Base-by-base conservation (phyloP, 1,140 invertebrate species). In the Drosophila kurseongensis region DNA sequence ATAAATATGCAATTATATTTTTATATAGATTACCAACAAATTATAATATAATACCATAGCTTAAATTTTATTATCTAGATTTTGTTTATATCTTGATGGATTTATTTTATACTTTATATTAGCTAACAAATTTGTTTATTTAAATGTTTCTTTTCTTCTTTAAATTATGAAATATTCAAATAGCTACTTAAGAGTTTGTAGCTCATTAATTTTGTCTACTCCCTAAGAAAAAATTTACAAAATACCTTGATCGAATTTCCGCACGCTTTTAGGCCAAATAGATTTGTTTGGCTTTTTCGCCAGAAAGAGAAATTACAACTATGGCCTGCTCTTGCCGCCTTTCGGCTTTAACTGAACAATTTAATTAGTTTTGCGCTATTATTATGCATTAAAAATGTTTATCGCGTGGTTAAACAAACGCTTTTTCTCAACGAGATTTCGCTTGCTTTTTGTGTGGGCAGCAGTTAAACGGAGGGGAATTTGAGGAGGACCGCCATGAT, bases 381-480 rank as follows among this genome's bases (percentile, higher is more conserved):
- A 77, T 76, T 76, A 77, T 77, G 75, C 75, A 77, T 77, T 77
- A 77, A 77, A 77, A 76, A 77, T 77, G 75, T 76, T 76, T 69
- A 77, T 77, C 75, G 75, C 75, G 75, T 77, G 75, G 75, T 77
- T 77, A 69, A 57, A 51, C 75, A 77, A 77, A 77, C 73, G 56
- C 65, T 68, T 61, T 77, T 76, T 38, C 62, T 52, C 63, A 69
- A 77, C 63, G 18, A 77, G 75, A 77, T 62, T 61, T 75, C 51
- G 16, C 72, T 41, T 40, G 35, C 2, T 4, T 35, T 57, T 16
- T 48, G 72, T 65, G 73, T 66, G 74, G 72, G 74, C 54, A 38
- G 60, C 38, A 38, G 14, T 10, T 13, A 10, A 59, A 18, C 7
- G 18, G 41, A 36, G 38, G 36, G 35, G 60, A 55, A 18, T 41